A percentile compares a stretch with the other conserved stretches of the same genome.
phyloP scores from a whole-genome alignment of 2,113 vertebrate genomes.

The Fregata magnificens region DNA sequence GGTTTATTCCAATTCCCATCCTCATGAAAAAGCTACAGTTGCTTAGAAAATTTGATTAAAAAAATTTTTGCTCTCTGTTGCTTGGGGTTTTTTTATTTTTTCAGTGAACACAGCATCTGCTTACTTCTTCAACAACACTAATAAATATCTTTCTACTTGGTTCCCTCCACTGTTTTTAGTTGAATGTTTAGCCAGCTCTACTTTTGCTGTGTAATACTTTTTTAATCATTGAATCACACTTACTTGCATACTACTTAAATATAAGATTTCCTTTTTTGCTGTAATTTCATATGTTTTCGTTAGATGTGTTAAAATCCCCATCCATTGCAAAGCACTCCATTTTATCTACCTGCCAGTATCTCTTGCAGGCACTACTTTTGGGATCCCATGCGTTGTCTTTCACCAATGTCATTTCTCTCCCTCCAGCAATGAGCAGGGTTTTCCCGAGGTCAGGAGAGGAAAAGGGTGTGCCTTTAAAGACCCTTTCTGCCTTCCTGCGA shows the following conservation, averaged over 20 bases:
- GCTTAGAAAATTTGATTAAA: background rate
- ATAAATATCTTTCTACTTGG: background rate
- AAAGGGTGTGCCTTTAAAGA: background rate
- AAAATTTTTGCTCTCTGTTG: background rate
- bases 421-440: background rate
- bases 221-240: background rate
- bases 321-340: background rate
- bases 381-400: background rate
- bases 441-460: conserved; percentile 10
- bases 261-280: background rate
- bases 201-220: background rate
- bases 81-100: background rate
- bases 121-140: background rate
- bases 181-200: background rate
- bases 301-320: background rate
- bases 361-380: background rate
- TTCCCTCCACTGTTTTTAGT: background rate
- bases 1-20: background rate
- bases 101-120: background rate
- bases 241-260: background rate
- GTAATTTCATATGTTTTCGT: background rate
- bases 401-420: background rate
- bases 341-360: background rate
- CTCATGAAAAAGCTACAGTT: background rate
- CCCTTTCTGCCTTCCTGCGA: background rate